Conservation (phyloP, 1,140 invertebrate species). For the Ceratina japonica region DNA sequence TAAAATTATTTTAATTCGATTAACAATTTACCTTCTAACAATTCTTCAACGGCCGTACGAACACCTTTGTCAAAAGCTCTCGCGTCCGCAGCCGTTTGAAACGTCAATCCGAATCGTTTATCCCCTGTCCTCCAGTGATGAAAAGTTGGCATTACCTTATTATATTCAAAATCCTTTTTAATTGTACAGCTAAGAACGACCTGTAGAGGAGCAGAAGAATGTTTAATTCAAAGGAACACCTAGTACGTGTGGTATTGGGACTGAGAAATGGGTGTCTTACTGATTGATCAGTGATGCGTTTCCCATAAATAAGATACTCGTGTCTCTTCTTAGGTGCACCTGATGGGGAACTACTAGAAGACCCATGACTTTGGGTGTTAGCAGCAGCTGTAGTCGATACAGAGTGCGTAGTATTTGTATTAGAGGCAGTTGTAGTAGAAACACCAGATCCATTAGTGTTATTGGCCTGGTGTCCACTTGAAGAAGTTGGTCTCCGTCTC, state of each 20-base stretch:
- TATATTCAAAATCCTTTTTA: slow-evolving; percentile 97
- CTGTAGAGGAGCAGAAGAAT: slow-evolving; percentile 79
- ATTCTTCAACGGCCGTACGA: slow-evolving; percentile 92
- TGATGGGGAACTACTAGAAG: slow-evolving; percentile 72
- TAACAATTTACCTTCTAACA: slow-evolving; percentile 88
- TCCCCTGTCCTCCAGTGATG: slow-evolving; percentile 98
- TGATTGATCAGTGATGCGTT: slow-evolving; percentile 93
- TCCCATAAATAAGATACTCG: slow-evolving; percentile 95
- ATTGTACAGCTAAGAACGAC: slow-evolving; percentile 96
- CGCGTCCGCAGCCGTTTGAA: slow-evolving; percentile 96
- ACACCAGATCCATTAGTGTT: slow-evolving; percentile 64
- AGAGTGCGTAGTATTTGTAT: slow-evolving; percentile 63
- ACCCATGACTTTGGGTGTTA: slow-evolving; percentile 66
- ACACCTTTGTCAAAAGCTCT: slow-evolving; percentile 96
- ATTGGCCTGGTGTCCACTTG: slow-evolving; percentile 60
- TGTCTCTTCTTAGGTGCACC: slow-evolving; percentile 80
- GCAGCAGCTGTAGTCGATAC: slow-evolving; percentile 52
- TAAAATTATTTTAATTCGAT: background rate
- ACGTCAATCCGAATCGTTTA: slow-evolving; percentile 96
- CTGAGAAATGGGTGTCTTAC: slow-evolving; percentile 78
- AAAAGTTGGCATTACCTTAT: slow-evolving; percentile 98
- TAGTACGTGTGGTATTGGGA: background rate
- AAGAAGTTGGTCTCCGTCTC: slow-evolving; percentile 82
- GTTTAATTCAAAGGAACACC: background rate
- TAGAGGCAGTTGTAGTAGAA: slow-evolving; percentile 60